These are phyloP conservation scores for Amazona ochrocephala DNA, from an alignment of 2,797 vertebrate species.

Conservation along the genomic window DNA sequence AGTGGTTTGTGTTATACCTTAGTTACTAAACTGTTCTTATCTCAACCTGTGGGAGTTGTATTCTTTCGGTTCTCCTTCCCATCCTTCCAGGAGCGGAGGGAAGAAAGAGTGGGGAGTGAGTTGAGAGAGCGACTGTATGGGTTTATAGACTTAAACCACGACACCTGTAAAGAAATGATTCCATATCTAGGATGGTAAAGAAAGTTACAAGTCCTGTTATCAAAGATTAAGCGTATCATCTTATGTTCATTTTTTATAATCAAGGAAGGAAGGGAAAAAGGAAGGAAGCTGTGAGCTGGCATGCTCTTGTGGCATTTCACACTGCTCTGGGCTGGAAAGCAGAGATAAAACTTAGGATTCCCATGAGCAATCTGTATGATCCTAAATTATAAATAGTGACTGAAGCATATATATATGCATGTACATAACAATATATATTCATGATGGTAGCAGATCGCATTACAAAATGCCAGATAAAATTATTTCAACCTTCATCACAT, in stretches of 20 bases:
- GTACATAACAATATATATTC: neutral
- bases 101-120: no score
- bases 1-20: no score
- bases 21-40: no score
- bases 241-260: neutral
- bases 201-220: neutral
- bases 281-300: neutral
- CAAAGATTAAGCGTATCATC: neutral
- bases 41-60: no score
- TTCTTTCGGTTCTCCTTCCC: no score
- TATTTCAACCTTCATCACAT: conserved; percentile 35
- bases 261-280: rapidly evolving
- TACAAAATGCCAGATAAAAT: conserved; percentile 13
- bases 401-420: neutral
- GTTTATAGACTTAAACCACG: no score
- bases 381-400: neutral
- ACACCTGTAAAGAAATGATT: neutral
- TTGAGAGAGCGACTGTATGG: no score
- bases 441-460: neutral
- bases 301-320: rapidly evolving
- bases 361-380: neutral
- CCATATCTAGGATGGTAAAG: neutral
- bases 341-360: neutral
- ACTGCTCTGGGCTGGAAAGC: neutral
- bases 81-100: no score